Base-by-base conservation (phyloP, 2,888 invertebrate genomes). In the Lepidocyrtinus sp. region DNA sequence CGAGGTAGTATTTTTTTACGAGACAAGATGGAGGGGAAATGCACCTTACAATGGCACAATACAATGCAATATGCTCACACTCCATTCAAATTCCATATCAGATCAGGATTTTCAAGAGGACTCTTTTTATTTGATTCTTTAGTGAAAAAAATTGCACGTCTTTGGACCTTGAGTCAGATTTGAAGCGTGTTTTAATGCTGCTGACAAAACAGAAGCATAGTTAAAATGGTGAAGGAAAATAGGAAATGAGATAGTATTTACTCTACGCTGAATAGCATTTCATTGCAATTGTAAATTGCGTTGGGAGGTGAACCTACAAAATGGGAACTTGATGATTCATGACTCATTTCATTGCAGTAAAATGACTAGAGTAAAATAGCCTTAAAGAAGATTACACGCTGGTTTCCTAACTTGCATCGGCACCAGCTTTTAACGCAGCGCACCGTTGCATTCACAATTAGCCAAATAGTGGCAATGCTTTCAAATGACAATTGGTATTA, bases 351-450 rank as follows among this genome's bases (percentile, higher is more conserved):
- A 2, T 22, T 68, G 45, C n/a, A 24, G 25, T 50, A 69, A n/a
- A 71, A 68, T 70, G 76, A 65, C 45, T 36, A 5, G n/a, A n/a
- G 36, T 12, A 36, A 36, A 36, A 65, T 71, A 71, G 70, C 71
- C 76, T 71, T 77, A 77, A 77, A 71, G 77, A 77, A 77, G 77
- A 77, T 77, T 77, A 71, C 77, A 77, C 59, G 77, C 77, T 77
- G 71, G 71, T 71, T 77, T 77, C 27, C 36, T 36, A 36, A 36
- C 5, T 36, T 36, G 36, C n/a, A n/a, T n/a, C n/a, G n/a, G n/a
- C n/a, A n/a, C n/a, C n/a, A n/a, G n/a, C n/a, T n/a, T n/a, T n/a
- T n/a, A n/a, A n/a, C n/a, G n/a, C 36, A 36, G 36, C 36, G 36
- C 36, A 36, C n/a, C n/a, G n/a, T 36, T 36, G 36, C 36, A 36